Base-by-base conservation (phyloP, 2,797 vertebrate species). In the Acipenser transmontanus region DNA sequence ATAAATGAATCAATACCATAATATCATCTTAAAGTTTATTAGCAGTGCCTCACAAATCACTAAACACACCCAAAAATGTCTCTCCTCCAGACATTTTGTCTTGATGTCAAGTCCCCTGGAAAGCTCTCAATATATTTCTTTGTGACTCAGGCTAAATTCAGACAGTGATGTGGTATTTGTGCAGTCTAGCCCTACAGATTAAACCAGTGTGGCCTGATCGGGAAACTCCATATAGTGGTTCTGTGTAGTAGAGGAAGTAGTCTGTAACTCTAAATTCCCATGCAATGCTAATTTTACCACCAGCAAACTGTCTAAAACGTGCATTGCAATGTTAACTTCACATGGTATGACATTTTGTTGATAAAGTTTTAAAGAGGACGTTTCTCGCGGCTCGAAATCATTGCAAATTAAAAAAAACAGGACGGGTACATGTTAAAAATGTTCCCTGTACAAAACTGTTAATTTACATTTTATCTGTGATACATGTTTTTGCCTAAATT, bases 101-200 rank as follows among this genome's bases (percentile, higher is more conserved):
- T 49, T 65, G 50, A 54, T 64, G 47, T 47, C 20, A 57, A 63
- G 17, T 51, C 54, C 48, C 62, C 8, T 57, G 34, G 49, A 20
- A 70, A 49, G 11, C 49, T 49, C 71, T 61, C 66, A 66, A 52
- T 51, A 8, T 64, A 50, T 67, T 68, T 49, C 12, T 62, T 52
- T 47, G 48, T 72, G 73, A 74, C 63, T 76, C 69, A 69, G 17
- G 51, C 11, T 59, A 67, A 67, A 61, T 61, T 64, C 68, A 73
- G 67, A 72, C 69, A 64, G 51, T 66, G 70, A 67, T 60, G 59
- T 69, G 68, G 69, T 66, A 68, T 61, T 67, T 67, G 50, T 65
- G 57, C 34, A 50, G 65, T 73, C 69, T 71, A 34, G 62, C n/a
- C 59, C 13, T 13, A 47, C 54, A 67, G 64, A 64, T 69, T 68